Base-by-base conservation (phyloP, 2,113 vertebrate genomes). In the Rousettus leschenaultii region DNA sequence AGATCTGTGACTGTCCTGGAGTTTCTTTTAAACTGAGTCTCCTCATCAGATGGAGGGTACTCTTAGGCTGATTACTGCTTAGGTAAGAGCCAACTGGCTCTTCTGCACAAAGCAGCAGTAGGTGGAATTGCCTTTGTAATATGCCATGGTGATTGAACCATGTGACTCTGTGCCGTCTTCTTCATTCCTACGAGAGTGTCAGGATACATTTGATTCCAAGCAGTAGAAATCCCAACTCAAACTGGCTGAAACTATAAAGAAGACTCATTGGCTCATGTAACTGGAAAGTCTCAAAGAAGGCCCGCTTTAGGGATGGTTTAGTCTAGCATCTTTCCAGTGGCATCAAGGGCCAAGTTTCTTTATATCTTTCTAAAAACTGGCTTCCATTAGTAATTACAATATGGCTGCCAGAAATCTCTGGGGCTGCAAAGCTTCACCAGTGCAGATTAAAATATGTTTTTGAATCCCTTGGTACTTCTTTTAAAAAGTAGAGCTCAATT, bases 401-500 rank as follows among this genome's bases (percentile, higher is more conserved):
- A 35, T 35, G 26, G 26, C 10, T 43, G 18, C n/a, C 61, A 4
- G 2, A 43, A 35, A 24, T 61, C 70, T 73, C 21, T 21, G n/a
- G 16, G 55, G 28, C 33, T 43, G 24, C 6, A 77, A 77, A 43
- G 73, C 53, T 66, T 89, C 73, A 57, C 90, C 24, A 2, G 35
- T 33, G 40, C 40, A 40, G 28, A 48, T 71, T 70, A 53, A 89
- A 80, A 89, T 33, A 90, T 14, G 26, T 43, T 33, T 21, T 53
- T 15, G 66, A n/a, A 61, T 82, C 59, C 43, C 59, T 82, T 21
- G 24, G 53, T 5, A 55, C 3, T 53, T 59, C 22, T 26, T 80
- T 92, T 71, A 61, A 91, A 94, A 95, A 40, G 33, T 18, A 12
- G 38, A 83, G 7, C 38, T 51, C 24, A n/a, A 15, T 48, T 53